Conservation (phyloP, 2,113 vertebrate genomes). For the Illadopsis cleaveri region DNA sequence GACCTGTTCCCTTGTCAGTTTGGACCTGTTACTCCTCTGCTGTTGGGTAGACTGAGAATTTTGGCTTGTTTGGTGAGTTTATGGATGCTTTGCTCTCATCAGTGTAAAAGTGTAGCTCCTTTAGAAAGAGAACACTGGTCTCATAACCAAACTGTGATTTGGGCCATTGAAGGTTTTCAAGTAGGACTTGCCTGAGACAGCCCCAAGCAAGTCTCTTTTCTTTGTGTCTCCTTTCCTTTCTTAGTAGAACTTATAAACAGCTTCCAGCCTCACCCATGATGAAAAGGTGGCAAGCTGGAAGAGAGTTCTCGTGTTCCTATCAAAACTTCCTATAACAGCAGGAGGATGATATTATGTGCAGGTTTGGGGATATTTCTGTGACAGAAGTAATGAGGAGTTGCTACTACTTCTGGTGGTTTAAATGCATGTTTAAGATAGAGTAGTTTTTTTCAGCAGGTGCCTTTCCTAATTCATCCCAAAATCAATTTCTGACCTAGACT, state of each 20-base stretch:
- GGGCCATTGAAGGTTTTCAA: background rate
- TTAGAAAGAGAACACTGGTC: background rate
- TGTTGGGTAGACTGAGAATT: background rate
- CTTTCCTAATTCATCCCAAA: background rate
- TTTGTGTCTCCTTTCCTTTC: background rate
- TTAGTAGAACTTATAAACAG: background rate
- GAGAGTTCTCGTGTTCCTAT: background rate
- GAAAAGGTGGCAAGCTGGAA: background rate
- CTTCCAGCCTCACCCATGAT: background rate
- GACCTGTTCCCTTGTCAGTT: rapidly evolving
- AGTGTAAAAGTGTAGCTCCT: background rate
- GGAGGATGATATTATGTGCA: background rate
- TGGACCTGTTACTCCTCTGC: background rate
- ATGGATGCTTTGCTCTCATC: background rate
- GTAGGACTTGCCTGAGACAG: background rate
- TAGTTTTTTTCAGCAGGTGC: background rate
- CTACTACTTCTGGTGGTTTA: background rate
- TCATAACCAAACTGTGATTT: background rate
- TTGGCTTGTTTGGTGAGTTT: background rate
- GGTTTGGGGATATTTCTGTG: background rate
- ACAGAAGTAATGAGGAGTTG: background rate
- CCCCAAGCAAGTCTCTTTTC: background rate
- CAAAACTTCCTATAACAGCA: background rate
- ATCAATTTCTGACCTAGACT: background rate
- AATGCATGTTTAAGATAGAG: background rate